Evolutionary conservation across 2,888 invertebrate species (phyloP).

Genomic region (Blastobasis adustella): DNA sequence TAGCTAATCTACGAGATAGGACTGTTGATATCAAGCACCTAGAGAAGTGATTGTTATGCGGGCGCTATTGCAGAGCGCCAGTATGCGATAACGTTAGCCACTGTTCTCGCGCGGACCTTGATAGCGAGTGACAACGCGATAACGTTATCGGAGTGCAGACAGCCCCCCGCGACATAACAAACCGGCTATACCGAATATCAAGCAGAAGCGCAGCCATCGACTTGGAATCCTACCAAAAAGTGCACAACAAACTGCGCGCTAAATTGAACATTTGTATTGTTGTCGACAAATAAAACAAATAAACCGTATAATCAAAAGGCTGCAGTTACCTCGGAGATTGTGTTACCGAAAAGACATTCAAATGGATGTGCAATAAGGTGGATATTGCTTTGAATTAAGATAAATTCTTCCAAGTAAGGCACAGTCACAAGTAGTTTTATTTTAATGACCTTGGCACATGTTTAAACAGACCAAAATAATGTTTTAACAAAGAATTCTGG

Average conservation of each 20-base stretch:
- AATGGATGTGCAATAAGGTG: constrained; percentile 17
- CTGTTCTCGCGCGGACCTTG: constrained; percentile 34
- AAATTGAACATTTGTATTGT: too few species aligned
- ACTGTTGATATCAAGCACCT: too few species aligned
- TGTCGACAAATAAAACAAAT: too few species aligned
- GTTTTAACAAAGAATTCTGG: too few species aligned
- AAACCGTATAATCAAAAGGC: too few species aligned
- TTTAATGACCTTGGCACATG: constrained; percentile 32
- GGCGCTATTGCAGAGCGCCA: constrained; percentile 3
- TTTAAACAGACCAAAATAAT: too few species aligned
- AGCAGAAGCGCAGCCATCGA: too few species aligned
- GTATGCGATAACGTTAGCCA: constrained; percentile 16
- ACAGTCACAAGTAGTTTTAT: constrained; percentile 35
- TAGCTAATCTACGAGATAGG: too few species aligned
- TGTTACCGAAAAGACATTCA: too few species aligned
- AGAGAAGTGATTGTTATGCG: not conserved
- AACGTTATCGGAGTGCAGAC: constrained; percentile 39
- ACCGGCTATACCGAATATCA: constrained; percentile 7
- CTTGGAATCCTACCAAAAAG: too few species aligned
- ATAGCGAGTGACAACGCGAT: constrained; percentile 31
- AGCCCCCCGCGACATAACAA: constrained; percentile 37
- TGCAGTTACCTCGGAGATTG: too few species aligned
- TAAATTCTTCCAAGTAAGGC: constrained; percentile 19
- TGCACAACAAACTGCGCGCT: too few species aligned
- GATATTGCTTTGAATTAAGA: constrained; percentile 16